Conservation (phyloP, 2,797 vertebrate species). For the Mycteria americana region DNA sequence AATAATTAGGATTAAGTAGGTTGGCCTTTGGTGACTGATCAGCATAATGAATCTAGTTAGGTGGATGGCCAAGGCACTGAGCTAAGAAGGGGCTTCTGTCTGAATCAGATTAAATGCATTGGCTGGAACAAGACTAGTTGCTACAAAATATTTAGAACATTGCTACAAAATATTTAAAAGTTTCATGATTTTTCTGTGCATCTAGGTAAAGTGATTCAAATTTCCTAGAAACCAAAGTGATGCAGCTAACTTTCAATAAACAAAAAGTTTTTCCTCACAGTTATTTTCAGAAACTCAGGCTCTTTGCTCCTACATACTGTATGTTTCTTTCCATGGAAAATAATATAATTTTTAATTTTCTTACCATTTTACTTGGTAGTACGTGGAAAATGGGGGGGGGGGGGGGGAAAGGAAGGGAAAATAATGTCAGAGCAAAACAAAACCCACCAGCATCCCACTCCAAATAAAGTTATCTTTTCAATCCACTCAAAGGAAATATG, state of each 20-base stretch:
- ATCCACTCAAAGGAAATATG: background rate
- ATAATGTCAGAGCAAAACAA: background rate
- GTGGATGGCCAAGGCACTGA: background rate
- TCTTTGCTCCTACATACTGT: background rate
- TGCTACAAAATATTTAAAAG: background rate
- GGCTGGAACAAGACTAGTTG: background rate
- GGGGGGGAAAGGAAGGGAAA: background rate
- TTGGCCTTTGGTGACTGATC: conserved; percentile 13
- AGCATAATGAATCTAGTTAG: conserved; percentile 16
- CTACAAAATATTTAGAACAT: background rate
- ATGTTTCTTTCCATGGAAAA: background rate
- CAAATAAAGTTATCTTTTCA: background rate
- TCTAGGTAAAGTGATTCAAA: background rate
- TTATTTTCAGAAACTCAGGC: background rate
- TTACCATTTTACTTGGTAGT: background rate
- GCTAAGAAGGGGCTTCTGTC: background rate
- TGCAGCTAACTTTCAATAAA: background rate
- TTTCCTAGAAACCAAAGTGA: background rate
- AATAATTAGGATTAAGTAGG: conserved; percentile 46
- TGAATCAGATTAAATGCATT: background rate
- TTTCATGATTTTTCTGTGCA: background rate
- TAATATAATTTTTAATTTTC: background rate
- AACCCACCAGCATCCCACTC: background rate
- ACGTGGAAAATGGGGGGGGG: background rate
- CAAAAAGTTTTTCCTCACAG: background rate